These are phyloP conservation scores for Eurytoma adleriae DNA, from an alignment of 2,888 invertebrate genomes.

Conservation along the genomic window DNA sequence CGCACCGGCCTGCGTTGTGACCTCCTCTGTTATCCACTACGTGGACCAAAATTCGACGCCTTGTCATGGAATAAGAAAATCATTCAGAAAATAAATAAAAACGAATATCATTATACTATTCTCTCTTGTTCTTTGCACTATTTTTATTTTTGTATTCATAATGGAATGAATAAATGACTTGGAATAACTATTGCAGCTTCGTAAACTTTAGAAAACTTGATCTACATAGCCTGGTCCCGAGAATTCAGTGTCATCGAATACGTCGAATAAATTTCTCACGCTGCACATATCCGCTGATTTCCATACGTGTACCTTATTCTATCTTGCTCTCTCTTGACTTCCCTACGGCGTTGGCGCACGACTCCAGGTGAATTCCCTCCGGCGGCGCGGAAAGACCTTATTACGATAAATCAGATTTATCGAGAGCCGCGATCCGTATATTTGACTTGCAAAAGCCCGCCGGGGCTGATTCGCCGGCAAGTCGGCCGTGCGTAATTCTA, in stretches of 20 bases:
- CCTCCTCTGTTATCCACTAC: no score
- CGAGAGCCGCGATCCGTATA: constrained; percentile 54
- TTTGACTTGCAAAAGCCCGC: constrained; percentile 64
- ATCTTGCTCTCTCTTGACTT: constrained; percentile 7
- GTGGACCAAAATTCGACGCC: no score
- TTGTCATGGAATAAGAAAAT: no score
- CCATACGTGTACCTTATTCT: constrained; percentile 4
- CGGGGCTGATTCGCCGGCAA: constrained; percentile 22
- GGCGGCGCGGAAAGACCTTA: constrained; percentile 62
- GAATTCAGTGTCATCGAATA: constrained; percentile 1
- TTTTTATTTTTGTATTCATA: no score
- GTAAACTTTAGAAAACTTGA: background rate
- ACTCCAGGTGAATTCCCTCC: constrained; percentile 35
- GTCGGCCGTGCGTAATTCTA: constrained; percentile 7
- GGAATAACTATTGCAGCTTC: background rate
- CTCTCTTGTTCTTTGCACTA: no score
- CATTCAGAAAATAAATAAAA: no score
- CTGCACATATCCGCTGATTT: background rate
- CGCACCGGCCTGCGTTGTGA: no score
- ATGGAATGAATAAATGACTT: background rate
- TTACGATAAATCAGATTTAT: constrained; percentile 69
- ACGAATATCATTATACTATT: no score
- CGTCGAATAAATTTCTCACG: constrained; percentile 14
- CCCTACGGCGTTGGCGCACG: background rate
- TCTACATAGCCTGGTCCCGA: background rate